phyloP scores from a whole-genome alignment of 1,140 invertebrate species.

The Hormaphis cornu region DNA sequence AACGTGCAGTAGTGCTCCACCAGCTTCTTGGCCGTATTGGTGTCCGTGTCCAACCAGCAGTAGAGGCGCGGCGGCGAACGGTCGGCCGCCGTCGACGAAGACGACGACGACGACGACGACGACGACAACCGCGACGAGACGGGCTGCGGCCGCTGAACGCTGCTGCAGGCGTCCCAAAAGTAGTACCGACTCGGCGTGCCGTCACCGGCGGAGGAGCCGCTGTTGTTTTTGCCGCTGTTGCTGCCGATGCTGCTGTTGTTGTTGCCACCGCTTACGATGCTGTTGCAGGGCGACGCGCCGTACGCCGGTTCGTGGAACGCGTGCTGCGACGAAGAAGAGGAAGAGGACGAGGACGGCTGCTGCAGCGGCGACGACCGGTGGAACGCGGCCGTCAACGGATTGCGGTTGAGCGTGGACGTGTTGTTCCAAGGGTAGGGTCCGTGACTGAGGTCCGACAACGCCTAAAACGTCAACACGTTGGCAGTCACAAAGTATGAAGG shows the following conservation, averaged over 20 bases:
- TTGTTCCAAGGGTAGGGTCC: background rate
- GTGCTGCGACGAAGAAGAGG: too few relatives aligned
- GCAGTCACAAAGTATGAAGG: too few relatives aligned
- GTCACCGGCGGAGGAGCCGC: background rate
- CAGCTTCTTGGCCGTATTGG: slow-evolving; percentile 2
- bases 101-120: background rate
- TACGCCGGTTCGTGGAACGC: background rate
- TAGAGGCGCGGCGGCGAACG: background rate
- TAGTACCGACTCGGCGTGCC: background rate
- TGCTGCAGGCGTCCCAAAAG: background rate
- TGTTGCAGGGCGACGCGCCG: background rate
- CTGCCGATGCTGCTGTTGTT: background rate
- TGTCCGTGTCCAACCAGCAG: background rate
- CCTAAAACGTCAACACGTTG: too few relatives aligned
- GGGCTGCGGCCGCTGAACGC: background rate
- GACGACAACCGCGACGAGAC: background rate
- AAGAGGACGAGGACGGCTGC: background rate
- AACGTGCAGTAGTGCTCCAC: slow-evolving; percentile 25
- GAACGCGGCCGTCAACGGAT: background rate
- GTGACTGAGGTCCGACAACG: too few relatives aligned
- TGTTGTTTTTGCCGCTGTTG: background rate
- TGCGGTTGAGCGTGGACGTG: background rate
- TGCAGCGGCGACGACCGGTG: background rate
- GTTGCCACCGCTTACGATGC: background rate
- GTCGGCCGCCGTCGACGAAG: background rate